Evolutionary conservation across 2,888 invertebrate species (phyloP), one percentile per base, ranked within the genome.

Genomic region (Meteorus cinctellus): DNA sequence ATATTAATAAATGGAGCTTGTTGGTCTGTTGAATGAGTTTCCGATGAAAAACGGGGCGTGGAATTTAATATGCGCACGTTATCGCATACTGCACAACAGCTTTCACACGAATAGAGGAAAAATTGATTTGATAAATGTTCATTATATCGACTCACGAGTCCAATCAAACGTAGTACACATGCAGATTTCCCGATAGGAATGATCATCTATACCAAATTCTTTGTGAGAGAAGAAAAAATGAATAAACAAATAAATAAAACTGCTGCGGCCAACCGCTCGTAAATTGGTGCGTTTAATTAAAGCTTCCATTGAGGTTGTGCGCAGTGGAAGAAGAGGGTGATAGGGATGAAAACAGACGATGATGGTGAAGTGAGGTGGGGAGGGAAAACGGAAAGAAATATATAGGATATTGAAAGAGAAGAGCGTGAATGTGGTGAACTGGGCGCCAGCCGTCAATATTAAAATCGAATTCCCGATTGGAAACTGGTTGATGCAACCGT

Each of bases 281-380:
- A 79, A 77, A 79, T 79, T 78, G 78, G 76, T 74, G 70, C 76
- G 78, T 81, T 81, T 78, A 81, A 79, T 79, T 79, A 79, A 81
- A 79, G 75, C 77, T 74, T 60, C 45, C 48, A 73, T 41, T 68
- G 75, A 67, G 72, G 79, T 34, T 62, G 19, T 29, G 29, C 63
- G 5, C 51, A 66, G 60, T 60, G 67, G 65, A 75, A 51, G 66
- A 19, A 67, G 27, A 1, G 48, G 19, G 48, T 16, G 48, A 48
- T 16, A n/a, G 48, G 14, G 48, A 48, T 48, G 48, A 19, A 55
- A 6, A 19, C 2, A 19, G 55, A 19, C 19, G 55, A 0, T 10
- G 41, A 41, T 4, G 41, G 41, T 8, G 19, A 51, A 16, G 19
- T 55, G 19, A 6, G 19, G 34, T 8, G 34, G 62, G 74, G 51